A percentile compares a stretch with the other conserved stretches of the same genome.
Evolutionary conservation across 2,888 invertebrate genomes (phyloP).

Genomic region (Suillia variegata): DNA sequence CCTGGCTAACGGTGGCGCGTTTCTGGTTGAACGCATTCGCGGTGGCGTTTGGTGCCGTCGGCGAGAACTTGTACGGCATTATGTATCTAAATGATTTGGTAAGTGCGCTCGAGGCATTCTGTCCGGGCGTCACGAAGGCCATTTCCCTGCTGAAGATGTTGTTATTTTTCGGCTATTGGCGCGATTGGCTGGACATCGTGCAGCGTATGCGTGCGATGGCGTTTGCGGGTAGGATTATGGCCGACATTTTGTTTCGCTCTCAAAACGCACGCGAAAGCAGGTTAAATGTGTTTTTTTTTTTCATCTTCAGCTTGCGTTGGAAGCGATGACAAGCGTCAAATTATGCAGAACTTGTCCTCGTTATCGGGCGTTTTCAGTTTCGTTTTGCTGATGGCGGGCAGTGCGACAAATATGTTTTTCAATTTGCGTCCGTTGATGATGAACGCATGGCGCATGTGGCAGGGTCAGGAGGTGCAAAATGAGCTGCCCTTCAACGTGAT

Average conservation of each 20-base stretch:
- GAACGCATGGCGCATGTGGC: slow-evolving; percentile 35
- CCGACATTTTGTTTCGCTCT: not conserved
- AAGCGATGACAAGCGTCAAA: slow-evolving; percentile 35
- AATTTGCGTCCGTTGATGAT: slow-evolving; percentile 43
- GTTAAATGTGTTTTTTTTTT: not conserved
- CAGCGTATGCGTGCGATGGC: slow-evolving; percentile 39
- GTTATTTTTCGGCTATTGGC: slow-evolving; percentile 43
- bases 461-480: slow-evolving; percentile 34
- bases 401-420: slow-evolving; percentile 44
- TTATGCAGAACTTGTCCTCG: slow-evolving; percentile 39
- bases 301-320: not conserved
- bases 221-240: slow-evolving; percentile 34
- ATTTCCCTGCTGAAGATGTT: slow-evolving; percentile 51
- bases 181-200: slow-evolving; percentile 38
- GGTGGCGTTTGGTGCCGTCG: slow-evolving; percentile 45
- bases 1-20: slow-evolving; percentile 32
- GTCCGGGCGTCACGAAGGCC: slow-evolving; percentile 51
- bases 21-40: slow-evolving; percentile 40
- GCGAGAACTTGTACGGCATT: slow-evolving; percentile 50
- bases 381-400: slow-evolving; percentile 42
- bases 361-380: slow-evolving; percentile 37
- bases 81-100: slow-evolving; percentile 42
- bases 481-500: slow-evolving; percentile 49
- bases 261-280: not conserved
- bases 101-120: slow-evolving; percentile 54